Conservation (phyloP, 2,888 invertebrate genomes). For the Drosophila suboccidentalis region DNA sequence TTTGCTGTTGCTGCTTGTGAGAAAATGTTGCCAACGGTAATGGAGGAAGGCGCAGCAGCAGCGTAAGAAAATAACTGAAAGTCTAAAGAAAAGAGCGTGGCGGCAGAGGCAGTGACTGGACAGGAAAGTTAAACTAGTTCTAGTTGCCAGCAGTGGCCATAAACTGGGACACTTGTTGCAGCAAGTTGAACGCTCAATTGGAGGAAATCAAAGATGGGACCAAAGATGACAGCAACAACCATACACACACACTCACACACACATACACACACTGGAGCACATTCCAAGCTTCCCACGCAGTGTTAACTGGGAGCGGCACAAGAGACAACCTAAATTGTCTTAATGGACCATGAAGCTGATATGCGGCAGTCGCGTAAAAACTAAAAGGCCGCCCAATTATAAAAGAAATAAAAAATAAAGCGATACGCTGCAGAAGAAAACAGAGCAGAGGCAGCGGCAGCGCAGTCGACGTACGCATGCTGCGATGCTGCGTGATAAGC, state of each 20-base stretch:
- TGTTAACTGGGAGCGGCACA: constrained; percentile 55
- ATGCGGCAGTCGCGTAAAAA: constrained; percentile 68
- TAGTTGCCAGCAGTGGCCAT: constrained; percentile 62
- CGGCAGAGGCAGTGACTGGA: constrained; percentile 37
- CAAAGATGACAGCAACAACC: constrained; percentile 59
- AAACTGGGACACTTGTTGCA: constrained; percentile 80
- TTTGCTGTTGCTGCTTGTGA: constrained; percentile 57
- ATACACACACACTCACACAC: constrained; percentile 23
- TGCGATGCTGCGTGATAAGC: constrained; percentile 60
- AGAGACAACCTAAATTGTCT: constrained; percentile 73
- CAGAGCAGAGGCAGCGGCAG: constrained; percentile 33
- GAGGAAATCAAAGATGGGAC: constrained; percentile 65
- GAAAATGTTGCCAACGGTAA: constrained; percentile 78
- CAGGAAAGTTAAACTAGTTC: constrained; percentile 81
- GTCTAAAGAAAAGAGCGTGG: constrained; percentile 61
- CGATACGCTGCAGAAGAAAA: constrained; percentile 43
- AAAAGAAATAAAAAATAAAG: constrained; percentile 40
- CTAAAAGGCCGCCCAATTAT: constrained; percentile 72
- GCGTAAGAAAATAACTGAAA: constrained; percentile 55
- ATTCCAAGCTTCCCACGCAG: constrained; percentile 74
- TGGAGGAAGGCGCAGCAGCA: constrained; percentile 49
- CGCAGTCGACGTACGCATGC: constrained; percentile 45
- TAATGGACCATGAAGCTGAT: constrained; percentile 80
- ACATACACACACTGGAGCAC: constrained; percentile 12
- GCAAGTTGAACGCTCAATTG: constrained; percentile 67